Conservation (phyloP, 2,888 invertebrate species). For the Ectemnius continuus region DNA sequence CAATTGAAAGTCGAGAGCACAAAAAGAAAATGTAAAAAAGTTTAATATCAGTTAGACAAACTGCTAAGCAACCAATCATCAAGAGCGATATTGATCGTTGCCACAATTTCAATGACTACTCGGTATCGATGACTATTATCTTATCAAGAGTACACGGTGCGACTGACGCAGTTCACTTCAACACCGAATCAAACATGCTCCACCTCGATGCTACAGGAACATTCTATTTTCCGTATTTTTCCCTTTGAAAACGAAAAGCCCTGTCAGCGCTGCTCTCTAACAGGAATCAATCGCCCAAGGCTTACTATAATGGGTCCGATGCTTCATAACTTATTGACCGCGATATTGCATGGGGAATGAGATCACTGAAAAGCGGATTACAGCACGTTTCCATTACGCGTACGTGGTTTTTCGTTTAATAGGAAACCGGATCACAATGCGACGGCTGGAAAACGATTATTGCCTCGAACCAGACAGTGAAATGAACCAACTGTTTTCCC, state of each 20-base stretch:
- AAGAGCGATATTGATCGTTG: constrained; percentile 32
- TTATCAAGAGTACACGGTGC: constrained; percentile 42
- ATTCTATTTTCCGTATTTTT: constrained; percentile 8
- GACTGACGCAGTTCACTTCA: constrained; percentile 19
- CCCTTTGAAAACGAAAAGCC: neutral
- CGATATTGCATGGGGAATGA: constrained; percentile 22
- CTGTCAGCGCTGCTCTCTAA: neutral
- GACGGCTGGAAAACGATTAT: too few relatives aligned
- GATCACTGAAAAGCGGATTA: constrained; percentile 18
- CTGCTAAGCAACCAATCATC: constrained; percentile 6
- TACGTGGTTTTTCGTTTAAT: constrained; percentile 1
- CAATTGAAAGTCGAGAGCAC: neutral
- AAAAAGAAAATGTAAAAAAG: neutral
- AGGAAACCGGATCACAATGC: too few relatives aligned
- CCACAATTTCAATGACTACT: constrained; percentile 26
- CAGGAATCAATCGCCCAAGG: constrained; percentile 35
- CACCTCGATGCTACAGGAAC: constrained; percentile 8
- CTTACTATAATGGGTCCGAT: constrained; percentile 8
- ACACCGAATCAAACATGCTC: constrained; percentile 32
- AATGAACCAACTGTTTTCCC: too few relatives aligned
- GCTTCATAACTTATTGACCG: constrained; percentile 16
- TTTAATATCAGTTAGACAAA: constrained; percentile 2
- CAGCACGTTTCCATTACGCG: neutral
- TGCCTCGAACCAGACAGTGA: too few relatives aligned
- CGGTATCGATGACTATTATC: constrained; percentile 44